Base-by-base conservation (phyloP, 1,140 invertebrate genomes). In the Aethina tumida region DNA sequence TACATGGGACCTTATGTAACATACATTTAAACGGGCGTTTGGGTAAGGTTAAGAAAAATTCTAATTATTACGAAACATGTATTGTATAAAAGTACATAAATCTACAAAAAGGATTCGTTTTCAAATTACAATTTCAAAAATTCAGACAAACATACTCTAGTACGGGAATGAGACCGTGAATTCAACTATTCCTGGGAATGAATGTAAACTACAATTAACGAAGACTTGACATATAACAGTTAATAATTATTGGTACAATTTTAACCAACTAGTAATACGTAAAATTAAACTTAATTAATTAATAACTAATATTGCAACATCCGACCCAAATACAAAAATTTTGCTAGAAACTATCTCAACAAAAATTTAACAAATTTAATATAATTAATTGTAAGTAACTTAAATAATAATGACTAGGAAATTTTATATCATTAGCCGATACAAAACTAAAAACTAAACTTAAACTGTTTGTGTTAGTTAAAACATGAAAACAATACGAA, bases 391-490 rank as follows among this genome's bases (percentile, higher is more conserved):
- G n/a, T n/a, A n/a, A n/a, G n/a, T n/a, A n/a, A n/a, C n/a, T n/a
- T n/a, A n/a, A 6, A 35, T 38, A 43, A 12, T 44, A 52, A 43
- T 56, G 54, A 56, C 54, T 56, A 56, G 54, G 43, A 41, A 39
- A 45, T 31, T 31, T 42, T 46, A 55, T 57, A 55, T 53, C 47
- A 57, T 57, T 57, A 55, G 50, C 50, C 52, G 55, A 55, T 55
- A 55, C 37, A 35, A 37, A 21, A 18, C n/a, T n/a, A n/a, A n/a
- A n/a, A n/a, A 22, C 8, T 13, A 35, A 21, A 13, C 9, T 35
- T 21, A 15, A 35, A 8, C 19, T 7, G 25, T 13, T 13, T 13
- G 13, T 3, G 6, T 24, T 4, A 33, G 20, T 9, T n/a, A 42
- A 22, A 38, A 10, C 10, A 9, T 10, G 35, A 36, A 36, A 29